Conservation (phyloP, 2,113 vertebrate species). For the Eurystomus gularis region DNA sequence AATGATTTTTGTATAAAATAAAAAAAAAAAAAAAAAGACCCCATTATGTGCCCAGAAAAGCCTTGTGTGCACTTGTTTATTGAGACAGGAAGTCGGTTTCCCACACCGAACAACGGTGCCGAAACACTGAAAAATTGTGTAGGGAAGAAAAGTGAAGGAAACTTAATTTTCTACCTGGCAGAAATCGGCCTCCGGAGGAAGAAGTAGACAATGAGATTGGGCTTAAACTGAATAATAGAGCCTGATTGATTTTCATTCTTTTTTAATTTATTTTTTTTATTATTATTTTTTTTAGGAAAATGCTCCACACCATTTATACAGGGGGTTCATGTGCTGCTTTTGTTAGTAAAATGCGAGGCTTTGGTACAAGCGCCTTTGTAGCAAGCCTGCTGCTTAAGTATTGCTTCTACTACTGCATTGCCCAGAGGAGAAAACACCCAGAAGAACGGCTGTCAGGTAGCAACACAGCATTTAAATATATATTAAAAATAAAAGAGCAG, state of each 20-base stretch:
- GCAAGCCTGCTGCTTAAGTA: background rate
- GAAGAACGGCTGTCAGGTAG: slow-evolving; percentile 15
- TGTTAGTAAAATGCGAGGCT: slow-evolving; percentile 53
- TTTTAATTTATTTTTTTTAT: no score
- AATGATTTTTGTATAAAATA: slow-evolving; percentile 86
- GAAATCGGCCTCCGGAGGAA: slow-evolving; percentile 74
- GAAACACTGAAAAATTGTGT: slow-evolving; percentile 78
- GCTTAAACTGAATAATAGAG: slow-evolving; percentile 60
- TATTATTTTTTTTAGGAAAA: slow-evolving; percentile 51
- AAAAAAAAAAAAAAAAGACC: slow-evolving; percentile 75
- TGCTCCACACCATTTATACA: slow-evolving; percentile 10
- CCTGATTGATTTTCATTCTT: slow-evolving; percentile 67
- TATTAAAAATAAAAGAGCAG: background rate
- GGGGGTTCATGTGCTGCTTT: slow-evolving; percentile 60
- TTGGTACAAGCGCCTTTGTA: slow-evolving; percentile 27
- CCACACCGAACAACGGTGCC: slow-evolving; percentile 87
- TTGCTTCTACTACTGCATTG: background rate
- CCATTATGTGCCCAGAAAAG: slow-evolving; percentile 79
- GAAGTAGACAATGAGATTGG: slow-evolving; percentile 70
- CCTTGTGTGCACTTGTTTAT: slow-evolving; percentile 78
- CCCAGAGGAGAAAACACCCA: background rate
- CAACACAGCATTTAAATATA: background rate
- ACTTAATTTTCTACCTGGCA: slow-evolving; percentile 84
- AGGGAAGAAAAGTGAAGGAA: slow-evolving; percentile 74
- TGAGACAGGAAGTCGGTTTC: slow-evolving; percentile 88